Evolutionary conservation across 2,113 vertebrate genomes (phyloP), one percentile per base, ranked within the genome.

Genomic region (Brachypteracias leptosomus): DNA sequence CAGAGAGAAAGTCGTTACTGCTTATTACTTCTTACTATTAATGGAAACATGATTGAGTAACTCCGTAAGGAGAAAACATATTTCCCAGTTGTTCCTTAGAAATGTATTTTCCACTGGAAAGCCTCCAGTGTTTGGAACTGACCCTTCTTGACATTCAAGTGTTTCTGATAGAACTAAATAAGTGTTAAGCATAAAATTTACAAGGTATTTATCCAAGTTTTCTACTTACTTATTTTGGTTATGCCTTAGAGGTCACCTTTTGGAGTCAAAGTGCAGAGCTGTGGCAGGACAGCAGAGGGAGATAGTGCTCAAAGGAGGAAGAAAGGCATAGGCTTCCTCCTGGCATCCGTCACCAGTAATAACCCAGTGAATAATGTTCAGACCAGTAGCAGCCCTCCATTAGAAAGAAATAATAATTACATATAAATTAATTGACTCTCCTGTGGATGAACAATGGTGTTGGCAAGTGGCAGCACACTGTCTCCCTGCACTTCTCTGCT

Each of bases 241-340:
- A 38, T 0, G 0, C 12, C 79, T 19, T 6, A 7, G 68, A 35
- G 73, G 88, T 68, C 7, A 49, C 83, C 73, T 26, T 55, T 35
- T 33, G 67, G 10, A 44, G 65, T 44, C 42, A 31, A 87, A 44
- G 68, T 3, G 82, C 88, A 86, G 79, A 61, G 61, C 91, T 61
- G 61, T 16, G 11, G 66, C 73, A 66, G 57, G 90, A 81, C 96
- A 78, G 95, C 90, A 96, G 96, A 90, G 96, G 95, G 96, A 85
- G 96, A 61, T 54, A 49, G 88, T 33, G 83, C 83, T 89, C 93
- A 93, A 81, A 93, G 85, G 88, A 93, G 93, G 81, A 70, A 57
- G 20, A 47, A 54, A 31, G 54, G 33, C 49, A 7, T 10, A 22
- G 74, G 9, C 58, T 83, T 46, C 54, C 24, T 82, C 74, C 46